Evolutionary conservation across 2,113 vertebrate species (phyloP), one percentile per base, ranked within the genome.

Genomic region (Cephalopterus ornatus): DNA sequence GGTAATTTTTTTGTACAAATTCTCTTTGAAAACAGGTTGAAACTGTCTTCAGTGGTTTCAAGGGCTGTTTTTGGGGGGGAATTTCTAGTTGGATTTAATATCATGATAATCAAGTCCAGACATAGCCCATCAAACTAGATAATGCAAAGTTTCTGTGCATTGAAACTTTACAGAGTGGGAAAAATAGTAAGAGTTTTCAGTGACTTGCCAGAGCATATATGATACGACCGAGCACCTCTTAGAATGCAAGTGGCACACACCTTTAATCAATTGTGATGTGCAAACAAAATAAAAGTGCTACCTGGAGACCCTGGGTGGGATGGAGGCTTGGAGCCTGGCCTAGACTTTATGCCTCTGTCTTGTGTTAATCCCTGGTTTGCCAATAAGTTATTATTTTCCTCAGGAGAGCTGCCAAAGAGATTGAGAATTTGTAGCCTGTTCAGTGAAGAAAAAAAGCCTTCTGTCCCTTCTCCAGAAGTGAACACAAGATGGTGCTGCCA

Each of bases 401-500:
- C n/a, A 52, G 46, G 30, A 42, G 49, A 72, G 5, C 9, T 59
- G 35, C 33, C 30, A 35, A 74, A 59, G 28, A 26, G n/a, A 32
- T 15, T 27, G n/a, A 59, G 58, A 79, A 62, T 27, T 26, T 52
- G 9, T 26, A 67, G 47, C 26, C 50, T 41, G 19, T 52, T 85
- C 56, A 33, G 18, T 9, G 67, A 61, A 10, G 27, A 44, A 55
- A 88, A 41, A 85, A 44, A 32, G 2, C 2, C 21, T 26, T 79
- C 71, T 42, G 37, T 66, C 27, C 8, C 13, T 24, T 46, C 71
- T 62, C 53, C 85, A 93, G 75, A 46, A 92, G 8, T 50, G 88
- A 94, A 95, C 91, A 88, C 92, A 93, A 94, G 94, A 55, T 94
- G 92, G 94, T 97, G 92, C 96, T 97, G 92, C 88, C 67, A 88